Evolutionary conservation across 2,797 vertebrate genomes (phyloP), one percentile per base, ranked within the genome.

Genomic region (Leptoclinus maculatus): DNA sequence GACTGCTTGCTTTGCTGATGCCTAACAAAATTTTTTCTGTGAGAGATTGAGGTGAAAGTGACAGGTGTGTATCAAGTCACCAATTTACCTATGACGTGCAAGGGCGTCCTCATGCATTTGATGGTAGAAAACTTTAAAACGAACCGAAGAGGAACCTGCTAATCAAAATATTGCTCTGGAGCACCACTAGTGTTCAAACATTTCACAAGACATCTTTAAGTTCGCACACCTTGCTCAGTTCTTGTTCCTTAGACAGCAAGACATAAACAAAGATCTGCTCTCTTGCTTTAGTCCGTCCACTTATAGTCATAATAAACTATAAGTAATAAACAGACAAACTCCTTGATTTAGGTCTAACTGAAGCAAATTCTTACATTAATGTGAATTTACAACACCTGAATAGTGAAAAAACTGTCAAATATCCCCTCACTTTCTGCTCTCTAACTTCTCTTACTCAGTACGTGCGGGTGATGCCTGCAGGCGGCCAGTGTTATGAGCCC

Each of bases 401-500:
- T 53, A 25, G 2, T 25, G 10, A 14, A 25, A 27, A n/a, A 2
- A 19, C 21, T 7, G 5, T 29, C 4, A 58, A 7, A 45, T 54
- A 13, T 34, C 9, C 21, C 36, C 19, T 25, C 16, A 29, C 12
- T 56, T 49, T 41, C 0, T 60, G 16, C 36, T 60, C 16, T 65
- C 17, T 43, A 39, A 41, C 66, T 56, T 29, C 69, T 68, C 4
- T 63, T 74, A 0, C 69, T 43, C 68, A 99, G 97, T 97, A 97
- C 64, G 23, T 98, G 29, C 89, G 93, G 39, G 96, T 96, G 77
- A 95, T 99, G 94, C 96, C 96, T 0, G 79, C 58, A 0, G 97
- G 96, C 0, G 96, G 92, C 32, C 96, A 90, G 76, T 98, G 97
- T 78, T 97, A 96, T 2, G 94, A 96, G 29, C 89, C 94, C 0